phyloP scores from a whole-genome alignment of 2,113 vertebrate genomes.

The Tricholaema leucomelas region DNA sequence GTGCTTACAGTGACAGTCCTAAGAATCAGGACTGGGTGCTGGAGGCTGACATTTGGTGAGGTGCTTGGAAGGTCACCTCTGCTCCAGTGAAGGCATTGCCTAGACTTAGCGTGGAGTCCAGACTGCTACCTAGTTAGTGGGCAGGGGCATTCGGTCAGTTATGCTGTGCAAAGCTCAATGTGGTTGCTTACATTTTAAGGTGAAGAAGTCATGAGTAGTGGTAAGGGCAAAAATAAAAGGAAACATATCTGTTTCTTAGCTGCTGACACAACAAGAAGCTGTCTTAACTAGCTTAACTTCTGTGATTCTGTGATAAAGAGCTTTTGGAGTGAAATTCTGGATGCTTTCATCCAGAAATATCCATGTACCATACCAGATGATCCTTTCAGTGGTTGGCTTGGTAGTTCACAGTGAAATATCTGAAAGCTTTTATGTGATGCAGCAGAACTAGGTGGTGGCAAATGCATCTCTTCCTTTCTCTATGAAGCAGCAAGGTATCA shows the following conservation, averaged over 20 bases:
- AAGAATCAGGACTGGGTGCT: not conserved
- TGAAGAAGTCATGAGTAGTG: not conserved
- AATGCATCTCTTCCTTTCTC: not conserved
- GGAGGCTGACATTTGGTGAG: too few species aligned
- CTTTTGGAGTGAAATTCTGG: not conserved
- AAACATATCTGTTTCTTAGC: rapidly evolving
- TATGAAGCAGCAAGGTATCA: not conserved
- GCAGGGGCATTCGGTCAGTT: not conserved
- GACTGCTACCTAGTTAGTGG: rapidly evolving
- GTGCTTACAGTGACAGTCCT: not conserved
- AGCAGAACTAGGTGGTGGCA: not conserved
- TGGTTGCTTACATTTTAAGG: not conserved
- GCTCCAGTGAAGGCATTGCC: not conserved
- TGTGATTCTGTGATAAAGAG: not conserved
- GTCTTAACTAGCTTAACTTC: not conserved
- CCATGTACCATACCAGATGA: too few species aligned
- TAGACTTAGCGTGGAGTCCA: not conserved
- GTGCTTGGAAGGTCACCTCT: not conserved
- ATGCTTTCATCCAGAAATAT: not conserved
- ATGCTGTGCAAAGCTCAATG: not conserved
- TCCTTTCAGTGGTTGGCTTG: not conserved
- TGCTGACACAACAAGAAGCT: not conserved
- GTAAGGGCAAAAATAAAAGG: not conserved
- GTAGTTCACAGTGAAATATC: not conserved
- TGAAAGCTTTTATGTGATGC: not conserved